These are phyloP conservation scores for Siniperca chuatsi DNA, from an alignment of 2,113 vertebrate species.

Conservation along the genomic window DNA sequence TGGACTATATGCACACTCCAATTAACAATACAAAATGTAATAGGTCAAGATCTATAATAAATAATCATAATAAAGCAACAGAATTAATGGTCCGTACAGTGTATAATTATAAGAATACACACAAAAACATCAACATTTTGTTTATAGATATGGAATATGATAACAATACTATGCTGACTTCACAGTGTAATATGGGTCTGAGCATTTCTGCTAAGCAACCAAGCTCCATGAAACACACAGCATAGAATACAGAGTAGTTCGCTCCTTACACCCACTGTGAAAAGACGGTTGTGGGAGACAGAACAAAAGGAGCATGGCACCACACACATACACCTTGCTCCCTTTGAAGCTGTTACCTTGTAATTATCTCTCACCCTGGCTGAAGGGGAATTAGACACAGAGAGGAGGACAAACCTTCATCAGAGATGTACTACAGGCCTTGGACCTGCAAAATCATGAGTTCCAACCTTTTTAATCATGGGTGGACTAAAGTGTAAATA, in stretches of 20 bases:
- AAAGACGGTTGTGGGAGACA: slow-evolving; percentile 29
- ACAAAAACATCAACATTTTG: not conserved
- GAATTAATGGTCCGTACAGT: no score
- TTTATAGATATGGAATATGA: not conserved
- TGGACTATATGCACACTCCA: not conserved
- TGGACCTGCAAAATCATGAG: not conserved
- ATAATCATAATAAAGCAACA: no score
- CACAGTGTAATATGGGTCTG: not conserved
- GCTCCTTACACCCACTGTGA: slow-evolving; percentile 9
- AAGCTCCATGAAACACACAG: not conserved
- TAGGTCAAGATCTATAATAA: not conserved
- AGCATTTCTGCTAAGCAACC: not conserved
- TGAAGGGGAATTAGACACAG: slow-evolving; percentile 44
- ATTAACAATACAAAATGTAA: not conserved
- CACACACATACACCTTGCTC: slow-evolving; percentile 17
- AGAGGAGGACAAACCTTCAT: slow-evolving; percentile 41
- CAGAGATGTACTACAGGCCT: slow-evolving; percentile 1
- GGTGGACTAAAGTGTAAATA: slow-evolving; percentile 24
- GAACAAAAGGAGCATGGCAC: slow-evolving; percentile 32
- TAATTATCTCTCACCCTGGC: slow-evolving; percentile 57
- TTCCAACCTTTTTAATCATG: not conserved
- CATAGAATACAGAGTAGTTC: not conserved
- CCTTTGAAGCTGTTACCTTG: slow-evolving; percentile 52
- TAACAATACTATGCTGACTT: not conserved
- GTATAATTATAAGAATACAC: not conserved